Conservation (phyloP, 2,888 invertebrate species). For the Eilema sororculum region DNA sequence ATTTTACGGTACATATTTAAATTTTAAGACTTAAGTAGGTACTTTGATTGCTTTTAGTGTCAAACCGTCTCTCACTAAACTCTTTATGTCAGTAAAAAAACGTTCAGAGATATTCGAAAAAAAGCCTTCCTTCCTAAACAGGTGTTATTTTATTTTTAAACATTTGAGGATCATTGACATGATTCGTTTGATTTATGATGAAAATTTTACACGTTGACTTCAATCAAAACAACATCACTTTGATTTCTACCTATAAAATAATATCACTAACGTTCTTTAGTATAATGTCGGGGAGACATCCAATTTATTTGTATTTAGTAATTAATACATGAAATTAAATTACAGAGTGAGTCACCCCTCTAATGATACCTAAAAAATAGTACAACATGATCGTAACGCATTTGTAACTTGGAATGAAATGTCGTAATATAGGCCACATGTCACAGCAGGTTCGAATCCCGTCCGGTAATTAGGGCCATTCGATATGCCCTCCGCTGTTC, state of each 20-base stretch:
- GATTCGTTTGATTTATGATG: no score
- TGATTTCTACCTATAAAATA: neutral
- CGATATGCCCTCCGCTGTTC: slow-evolving; percentile 72
- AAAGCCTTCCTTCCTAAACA: neutral
- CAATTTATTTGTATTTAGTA: neutral
- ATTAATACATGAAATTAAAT: slow-evolving; percentile 25
- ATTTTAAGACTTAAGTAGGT: neutral
- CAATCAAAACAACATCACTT: neutral
- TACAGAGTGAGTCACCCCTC: slow-evolving; percentile 28
- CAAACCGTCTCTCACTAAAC: neutral
- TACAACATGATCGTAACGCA: slow-evolving; percentile 47
- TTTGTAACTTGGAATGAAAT: slow-evolving; percentile 51
- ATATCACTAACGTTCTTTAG: neutral
- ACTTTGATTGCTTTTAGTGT: neutral
- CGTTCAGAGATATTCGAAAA: neutral
- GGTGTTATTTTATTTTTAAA: neutral
- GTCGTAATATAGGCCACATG: slow-evolving; percentile 74
- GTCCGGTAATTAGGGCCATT: slow-evolving; percentile 79
- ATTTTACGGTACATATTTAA: no score
- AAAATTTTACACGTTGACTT: neutral
- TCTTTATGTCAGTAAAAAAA: no score
- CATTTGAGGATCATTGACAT: neutral
- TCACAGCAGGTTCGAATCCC: slow-evolving; percentile 67
- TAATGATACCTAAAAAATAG: slow-evolving; percentile 38
- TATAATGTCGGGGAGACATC: neutral